Base-by-base conservation (phyloP, 2,888 invertebrate genomes). In the Theodoxus fluviatilis region DNA sequence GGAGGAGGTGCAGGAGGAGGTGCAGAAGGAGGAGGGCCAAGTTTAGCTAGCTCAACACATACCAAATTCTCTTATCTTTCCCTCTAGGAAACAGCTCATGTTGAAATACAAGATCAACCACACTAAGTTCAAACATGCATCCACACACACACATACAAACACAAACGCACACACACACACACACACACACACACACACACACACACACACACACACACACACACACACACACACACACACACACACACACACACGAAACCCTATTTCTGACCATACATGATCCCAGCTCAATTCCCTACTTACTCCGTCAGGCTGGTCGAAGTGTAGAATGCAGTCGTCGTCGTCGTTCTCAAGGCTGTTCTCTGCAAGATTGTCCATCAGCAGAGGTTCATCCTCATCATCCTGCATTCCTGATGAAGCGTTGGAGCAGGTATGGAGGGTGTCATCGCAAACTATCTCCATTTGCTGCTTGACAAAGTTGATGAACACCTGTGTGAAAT, bases 381-480 rank as follows among this genome's bases (percentile, higher is more conserved):
- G 68, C 33, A 77, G 70, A 15, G 75, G 77, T 65, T 78, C 78
- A 52, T 78, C 79, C 31, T 71, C 59, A n/a, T 72, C 70, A 31
- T 67, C 70, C 37, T 49, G 68, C 35, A 71, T 65, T 25, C 38
- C 70, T n/a, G 59, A 52, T 37, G 63, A 55, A 25, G 74, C 69
- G 55, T 63, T 59, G 9, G 71, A 33, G 38, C 38, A 22, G n/a
- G 67, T 22, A n/a, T n/a, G 67, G 38, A 35, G 55, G 37, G 22
- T 55, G 57, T 82, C 83, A 79, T 84, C 84, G 52, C 78, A 77
- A 2, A 83, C 81, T 40, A 84, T 80, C 73, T 85, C 85, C 61
- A 80, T 79, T 74, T 85, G 85, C 73, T 84, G 81, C 67, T 84
- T 84, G n/a, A 85, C 85, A 77, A 86, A 86, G 75, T 85, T 86